These are phyloP conservation scores for Halictus quadricinctus DNA, from an alignment of 2,888 invertebrate species.

Conservation along the genomic window DNA sequence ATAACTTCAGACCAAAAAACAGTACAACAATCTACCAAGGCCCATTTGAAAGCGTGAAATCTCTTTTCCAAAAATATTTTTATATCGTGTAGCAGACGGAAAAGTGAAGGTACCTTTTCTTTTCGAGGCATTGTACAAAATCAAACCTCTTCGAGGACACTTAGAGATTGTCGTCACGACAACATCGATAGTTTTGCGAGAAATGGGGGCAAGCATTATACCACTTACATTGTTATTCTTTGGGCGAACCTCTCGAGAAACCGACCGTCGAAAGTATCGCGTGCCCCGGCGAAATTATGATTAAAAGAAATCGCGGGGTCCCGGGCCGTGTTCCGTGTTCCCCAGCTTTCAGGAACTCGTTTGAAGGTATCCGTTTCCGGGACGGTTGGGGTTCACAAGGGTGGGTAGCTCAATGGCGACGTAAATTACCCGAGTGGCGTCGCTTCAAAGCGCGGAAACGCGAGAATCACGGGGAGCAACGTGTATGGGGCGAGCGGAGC, in stretches of 20 bases:
- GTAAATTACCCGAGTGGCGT: conserved; percentile 36
- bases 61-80: too few relatives aligned
- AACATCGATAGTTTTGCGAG: too few relatives aligned
- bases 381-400: conserved; percentile 9
- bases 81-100: too few relatives aligned
- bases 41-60: too few relatives aligned
- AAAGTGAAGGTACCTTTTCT: too few relatives aligned
- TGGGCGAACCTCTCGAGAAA: background rate
- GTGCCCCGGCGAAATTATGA: conserved; percentile 1
- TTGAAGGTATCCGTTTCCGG: conserved; percentile 25
- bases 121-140: too few relatives aligned
- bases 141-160: too few relatives aligned
- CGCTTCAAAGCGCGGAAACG: conserved; percentile 37
- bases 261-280: background rate
- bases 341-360: conserved; percentile 22
- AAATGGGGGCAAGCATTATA: background rate
- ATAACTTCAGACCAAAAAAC: too few relatives aligned
- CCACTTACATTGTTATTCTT: background rate
- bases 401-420: conserved; percentile 18
- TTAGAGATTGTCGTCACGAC: too few relatives aligned
- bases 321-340: conserved; percentile 1
- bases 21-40: too few relatives aligned
- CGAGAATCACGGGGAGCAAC: background rate
- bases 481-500: background rate
- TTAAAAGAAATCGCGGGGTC: conserved; percentile 8